Evolutionary conservation across 2,113 vertebrate genomes (phyloP), one percentile per base, ranked within the genome.

Genomic region (Herpetotheres cachinnans): DNA sequence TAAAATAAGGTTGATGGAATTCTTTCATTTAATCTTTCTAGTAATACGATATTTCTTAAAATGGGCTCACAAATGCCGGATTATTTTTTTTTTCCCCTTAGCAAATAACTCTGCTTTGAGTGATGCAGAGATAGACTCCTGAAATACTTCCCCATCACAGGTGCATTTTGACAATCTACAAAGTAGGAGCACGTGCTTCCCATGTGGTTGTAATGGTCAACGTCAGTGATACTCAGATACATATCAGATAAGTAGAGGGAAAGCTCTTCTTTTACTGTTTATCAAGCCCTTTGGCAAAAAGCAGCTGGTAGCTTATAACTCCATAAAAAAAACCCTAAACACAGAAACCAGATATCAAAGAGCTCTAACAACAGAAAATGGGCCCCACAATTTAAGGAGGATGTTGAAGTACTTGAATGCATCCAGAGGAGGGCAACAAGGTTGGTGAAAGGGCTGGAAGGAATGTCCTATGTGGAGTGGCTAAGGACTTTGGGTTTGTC

Each of bases 51-150:
- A 30, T 19, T 38, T 80, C n/a, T 40, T 66, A 36, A 86, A 80
- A 83, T 16, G 8, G 15, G 12, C 27, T 59, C 0, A 0, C 8
- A 77, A 46, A 72, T 55, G 25, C 18, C 5, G 6, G 17, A 29
- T 47, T 25, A 7, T 4, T 17, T 1, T 8, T 56, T 30, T 34
- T 55, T 47, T 5, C 12, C 34, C 18, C n/a, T 55, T 40, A 63
- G 38, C 7, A 82, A 65, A 69, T 52, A 65, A 50, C 6, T 44
- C 20, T 42, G 5, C 11, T 77, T 69, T 72, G n/a, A 87, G 63
- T 16, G 40, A 21, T 44, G 7, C 42, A 46, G 16, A 80, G 50
- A 30, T 27, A 15, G 3, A 34, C 10, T 55, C 16, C 72, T 59
- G 47, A 76, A 76, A 86, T n/a, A 22, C 30, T 62, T 85, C 50